phyloP scores from a whole-genome alignment of 2,888 invertebrate species.

The Neocrepidodera transversa region DNA sequence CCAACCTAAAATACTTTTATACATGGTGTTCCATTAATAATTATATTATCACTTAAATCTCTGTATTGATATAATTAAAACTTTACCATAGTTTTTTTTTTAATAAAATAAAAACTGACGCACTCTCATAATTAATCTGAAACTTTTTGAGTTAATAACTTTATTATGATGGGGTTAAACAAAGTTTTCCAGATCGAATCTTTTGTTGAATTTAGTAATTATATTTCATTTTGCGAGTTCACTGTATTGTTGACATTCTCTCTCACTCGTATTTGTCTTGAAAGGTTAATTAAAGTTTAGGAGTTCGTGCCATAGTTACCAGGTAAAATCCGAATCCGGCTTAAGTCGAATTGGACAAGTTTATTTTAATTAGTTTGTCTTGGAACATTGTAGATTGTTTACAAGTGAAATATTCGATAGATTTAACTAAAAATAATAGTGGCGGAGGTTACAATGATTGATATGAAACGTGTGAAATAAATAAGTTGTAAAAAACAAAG shows the following conservation, averaged over 20 bases:
- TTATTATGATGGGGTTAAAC: constrained; percentile 3
- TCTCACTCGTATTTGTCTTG: constrained; percentile 19
- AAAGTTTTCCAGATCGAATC: constrained; percentile 19
- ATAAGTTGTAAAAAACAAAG: no score
- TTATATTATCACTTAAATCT: no score
- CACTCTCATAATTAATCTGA: background rate
- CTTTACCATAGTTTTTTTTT: no score
- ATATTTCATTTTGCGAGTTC: constrained; percentile 17
- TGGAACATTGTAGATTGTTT: no score
- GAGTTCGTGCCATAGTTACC: constrained; percentile 7
- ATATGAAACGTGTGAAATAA: no score
- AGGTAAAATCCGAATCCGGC: background rate
- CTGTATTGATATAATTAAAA: no score
- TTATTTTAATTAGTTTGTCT: constrained; percentile 4
- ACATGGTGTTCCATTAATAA: no score
- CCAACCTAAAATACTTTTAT: no score
- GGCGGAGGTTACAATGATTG: no score
- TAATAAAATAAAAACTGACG: no score
- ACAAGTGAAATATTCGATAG: no score
- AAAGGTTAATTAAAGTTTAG: constrained; percentile 20
- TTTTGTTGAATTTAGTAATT: constrained; percentile 28
- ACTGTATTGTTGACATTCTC: constrained; percentile 24
- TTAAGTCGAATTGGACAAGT: constrained; percentile 10
- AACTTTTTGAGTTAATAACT: constrained; percentile 11
- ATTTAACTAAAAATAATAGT: no score